Evolutionary conservation across 2,113 vertebrate species (phyloP).

Genomic region (Panurus biarmicus): DNA sequence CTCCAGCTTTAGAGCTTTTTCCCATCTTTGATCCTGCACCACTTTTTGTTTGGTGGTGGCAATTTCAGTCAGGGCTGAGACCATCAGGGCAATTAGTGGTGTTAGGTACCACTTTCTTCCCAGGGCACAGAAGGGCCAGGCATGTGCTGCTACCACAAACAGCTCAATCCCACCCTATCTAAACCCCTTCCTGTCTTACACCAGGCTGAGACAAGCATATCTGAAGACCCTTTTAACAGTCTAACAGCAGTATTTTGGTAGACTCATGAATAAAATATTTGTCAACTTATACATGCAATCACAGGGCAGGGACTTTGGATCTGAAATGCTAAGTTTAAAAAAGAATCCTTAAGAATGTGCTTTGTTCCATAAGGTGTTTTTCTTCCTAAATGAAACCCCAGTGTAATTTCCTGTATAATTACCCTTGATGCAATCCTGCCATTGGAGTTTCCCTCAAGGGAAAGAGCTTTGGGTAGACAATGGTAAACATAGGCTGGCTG

Average conservation of each 20-base stretch:
- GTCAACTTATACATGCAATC: neutral
- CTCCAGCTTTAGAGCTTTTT: neutral
- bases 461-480: conserved; percentile 93
- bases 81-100: neutral
- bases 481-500: conserved; percentile 95
- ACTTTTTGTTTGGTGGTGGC: neutral
- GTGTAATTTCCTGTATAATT: conserved; percentile 59
- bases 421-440: conserved; percentile 93
- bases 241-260: neutral
- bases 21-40: neutral
- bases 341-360: neutral
- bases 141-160: neutral
- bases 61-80: neutral
- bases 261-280: neutral
- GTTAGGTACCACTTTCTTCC: neutral
- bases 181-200: neutral
- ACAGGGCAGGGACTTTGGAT: neutral
- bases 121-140: neutral
- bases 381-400: neutral
- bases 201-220: neutral
- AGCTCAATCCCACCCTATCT: neutral
- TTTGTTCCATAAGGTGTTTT: neutral
- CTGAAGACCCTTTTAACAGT: neutral
- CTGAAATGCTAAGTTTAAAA: neutral
- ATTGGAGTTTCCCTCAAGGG: conserved; percentile 89